Conservation (phyloP, 2,113 vertebrate species). For the Hyaena hyaena region DNA sequence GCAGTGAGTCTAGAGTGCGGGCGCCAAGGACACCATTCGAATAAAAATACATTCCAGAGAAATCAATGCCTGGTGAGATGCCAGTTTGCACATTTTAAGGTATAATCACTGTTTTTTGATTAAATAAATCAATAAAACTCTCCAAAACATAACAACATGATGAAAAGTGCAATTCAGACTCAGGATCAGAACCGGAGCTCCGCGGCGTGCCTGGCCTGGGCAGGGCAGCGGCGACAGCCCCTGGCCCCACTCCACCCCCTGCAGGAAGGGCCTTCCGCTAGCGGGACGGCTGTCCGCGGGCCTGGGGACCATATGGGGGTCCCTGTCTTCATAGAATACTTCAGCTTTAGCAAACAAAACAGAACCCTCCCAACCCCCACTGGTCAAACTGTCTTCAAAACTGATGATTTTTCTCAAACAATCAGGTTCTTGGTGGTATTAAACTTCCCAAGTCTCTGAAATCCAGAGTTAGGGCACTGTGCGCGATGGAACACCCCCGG, state of each 20-base stretch:
- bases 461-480: not conserved
- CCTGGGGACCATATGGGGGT: not conserved
- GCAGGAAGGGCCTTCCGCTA: not conserved
- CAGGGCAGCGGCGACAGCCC: too few relatives aligned
- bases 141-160: not conserved
- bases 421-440: not conserved
- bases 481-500: not conserved
- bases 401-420: not conserved
- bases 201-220: not conserved
- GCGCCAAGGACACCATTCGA: accelerated
- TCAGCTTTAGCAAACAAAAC: not conserved
- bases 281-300: accelerated
- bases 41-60: not conserved
- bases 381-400: not conserved
- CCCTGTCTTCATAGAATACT: not conserved
- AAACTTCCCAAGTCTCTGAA: not conserved
- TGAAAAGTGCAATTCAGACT: not conserved
- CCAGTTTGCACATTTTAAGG: not conserved
- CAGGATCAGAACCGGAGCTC: not conserved
- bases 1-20: not conserved
- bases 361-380: not conserved
- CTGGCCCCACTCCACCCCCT: too few relatives aligned
- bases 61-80: not conserved
- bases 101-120: not conserved
- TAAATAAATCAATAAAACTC: not conserved